These are phyloP conservation scores for Taeniopygia guttata DNA, from an alignment of 2,797 vertebrate species.

Conservation along the genomic window DNA sequence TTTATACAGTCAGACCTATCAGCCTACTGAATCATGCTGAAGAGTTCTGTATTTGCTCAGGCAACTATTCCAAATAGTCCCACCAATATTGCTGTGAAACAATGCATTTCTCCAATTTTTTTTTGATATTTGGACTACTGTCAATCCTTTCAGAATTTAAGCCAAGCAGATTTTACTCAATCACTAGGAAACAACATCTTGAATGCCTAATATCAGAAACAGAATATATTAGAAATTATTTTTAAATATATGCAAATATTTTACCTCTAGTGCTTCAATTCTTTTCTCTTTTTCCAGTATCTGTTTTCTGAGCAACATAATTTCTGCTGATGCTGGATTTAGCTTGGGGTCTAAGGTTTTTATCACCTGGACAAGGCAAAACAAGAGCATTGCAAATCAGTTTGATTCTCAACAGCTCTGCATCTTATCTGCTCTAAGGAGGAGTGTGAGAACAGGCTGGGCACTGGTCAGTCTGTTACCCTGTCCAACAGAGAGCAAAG, in stretches of 20 bases:
- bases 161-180: background rate
- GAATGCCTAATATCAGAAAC: background rate
- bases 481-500: background rate
- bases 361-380: conserved; percentile 84
- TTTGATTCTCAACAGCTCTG: background rate
- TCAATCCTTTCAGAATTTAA: background rate
- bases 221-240: background rate
- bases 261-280: conserved; percentile 90
- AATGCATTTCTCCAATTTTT: background rate
- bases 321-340: conserved; percentile 95
- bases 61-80: background rate
- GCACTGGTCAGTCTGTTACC: background rate
- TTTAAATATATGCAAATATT: background rate
- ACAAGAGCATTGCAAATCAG: background rate
- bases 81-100: background rate
- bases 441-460: background rate
- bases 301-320: conserved; percentile 89
- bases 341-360: conserved; percentile 94
- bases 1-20: background rate
- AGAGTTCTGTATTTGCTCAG: background rate
- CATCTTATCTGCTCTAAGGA: background rate
- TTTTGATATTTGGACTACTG: background rate
- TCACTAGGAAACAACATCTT: background rate
- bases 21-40: background rate
- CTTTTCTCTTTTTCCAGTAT: conserved; percentile 88